Conservation (phyloP, 2,797 vertebrate genomes). For the Staurois parvus region DNA sequence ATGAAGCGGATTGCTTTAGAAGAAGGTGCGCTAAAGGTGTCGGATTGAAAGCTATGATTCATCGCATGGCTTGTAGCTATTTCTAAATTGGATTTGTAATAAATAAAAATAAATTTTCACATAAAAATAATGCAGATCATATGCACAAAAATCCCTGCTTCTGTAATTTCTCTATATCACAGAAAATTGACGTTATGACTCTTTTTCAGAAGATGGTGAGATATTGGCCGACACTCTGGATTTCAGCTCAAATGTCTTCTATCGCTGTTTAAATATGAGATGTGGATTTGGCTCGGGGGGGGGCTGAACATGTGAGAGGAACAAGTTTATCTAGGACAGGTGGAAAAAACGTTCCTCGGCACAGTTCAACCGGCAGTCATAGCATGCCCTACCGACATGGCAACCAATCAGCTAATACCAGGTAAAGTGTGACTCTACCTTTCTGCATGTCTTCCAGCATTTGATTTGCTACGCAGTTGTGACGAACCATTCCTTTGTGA, state of each 20-base stretch:
- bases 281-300: neutral
- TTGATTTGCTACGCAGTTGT: too few relatives aligned
- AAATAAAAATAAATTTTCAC: slow-evolving; percentile 17
- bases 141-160: neutral
- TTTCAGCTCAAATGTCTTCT: neutral
- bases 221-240: neutral
- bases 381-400: neutral
- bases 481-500: too few relatives aligned
- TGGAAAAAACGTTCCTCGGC: neutral
- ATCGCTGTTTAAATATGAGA: neutral
- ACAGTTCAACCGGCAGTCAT: neutral
- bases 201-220: neutral
- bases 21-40: slow-evolving; percentile 33
- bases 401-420: neutral
- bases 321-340: neutral
- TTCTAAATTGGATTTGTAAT: slow-evolving; percentile 33
- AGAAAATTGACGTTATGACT: neutral
- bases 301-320: neutral
- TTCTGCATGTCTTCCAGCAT: too few relatives aligned
- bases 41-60: slow-evolving; percentile 51
- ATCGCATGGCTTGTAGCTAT: slow-evolving; percentile 47
- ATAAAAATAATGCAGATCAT: slow-evolving; percentile 37
- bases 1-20: slow-evolving; percentile 21
- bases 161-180: neutral
- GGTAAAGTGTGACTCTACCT: too few relatives aligned